phyloP scores from a whole-genome alignment of 2,888 invertebrate species.

The Vannuccia rotundouncinata region DNA sequence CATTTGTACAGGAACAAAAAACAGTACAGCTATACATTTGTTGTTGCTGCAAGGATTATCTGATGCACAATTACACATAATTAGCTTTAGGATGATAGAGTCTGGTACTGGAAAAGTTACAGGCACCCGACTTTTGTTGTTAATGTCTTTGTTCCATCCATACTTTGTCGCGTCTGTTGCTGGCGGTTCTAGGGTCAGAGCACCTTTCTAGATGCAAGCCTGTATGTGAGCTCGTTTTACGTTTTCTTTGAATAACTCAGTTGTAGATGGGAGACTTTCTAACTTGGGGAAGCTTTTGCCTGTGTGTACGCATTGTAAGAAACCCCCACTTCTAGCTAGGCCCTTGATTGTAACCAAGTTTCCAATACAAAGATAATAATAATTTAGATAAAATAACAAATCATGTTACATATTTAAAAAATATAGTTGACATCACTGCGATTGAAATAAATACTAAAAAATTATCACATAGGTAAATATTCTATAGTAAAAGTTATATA shows the following conservation, averaged over 20 bases:
- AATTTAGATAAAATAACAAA: not conserved
- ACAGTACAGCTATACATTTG: no score
- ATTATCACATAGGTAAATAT: no score
- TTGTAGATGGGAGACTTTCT: not conserved
- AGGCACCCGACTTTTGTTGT: not conserved
- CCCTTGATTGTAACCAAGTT: not conserved
- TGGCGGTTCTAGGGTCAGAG: not conserved
- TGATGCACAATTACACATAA: conserved; percentile 9
- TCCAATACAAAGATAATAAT: not conserved
- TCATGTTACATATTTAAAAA: not conserved
- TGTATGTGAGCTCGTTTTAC: conserved; percentile 17
- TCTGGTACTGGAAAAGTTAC: conserved; percentile 17
- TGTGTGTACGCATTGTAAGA: no score
- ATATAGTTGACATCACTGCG: no score
- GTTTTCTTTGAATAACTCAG: conserved; percentile 4
- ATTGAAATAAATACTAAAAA: no score
- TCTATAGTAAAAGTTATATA: no score
- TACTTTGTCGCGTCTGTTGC: no score
- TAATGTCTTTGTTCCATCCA: conserved; percentile 2
- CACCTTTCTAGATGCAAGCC: not conserved
- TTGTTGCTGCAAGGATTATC: not conserved
- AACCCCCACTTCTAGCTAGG: no score
- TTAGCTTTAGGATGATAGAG: conserved; percentile 14
- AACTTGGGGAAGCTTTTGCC: conserved; percentile 21
- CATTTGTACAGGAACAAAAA: no score